phyloP scores from a whole-genome alignment of 2,797 vertebrate species.

The Presbytis comata region DNA sequence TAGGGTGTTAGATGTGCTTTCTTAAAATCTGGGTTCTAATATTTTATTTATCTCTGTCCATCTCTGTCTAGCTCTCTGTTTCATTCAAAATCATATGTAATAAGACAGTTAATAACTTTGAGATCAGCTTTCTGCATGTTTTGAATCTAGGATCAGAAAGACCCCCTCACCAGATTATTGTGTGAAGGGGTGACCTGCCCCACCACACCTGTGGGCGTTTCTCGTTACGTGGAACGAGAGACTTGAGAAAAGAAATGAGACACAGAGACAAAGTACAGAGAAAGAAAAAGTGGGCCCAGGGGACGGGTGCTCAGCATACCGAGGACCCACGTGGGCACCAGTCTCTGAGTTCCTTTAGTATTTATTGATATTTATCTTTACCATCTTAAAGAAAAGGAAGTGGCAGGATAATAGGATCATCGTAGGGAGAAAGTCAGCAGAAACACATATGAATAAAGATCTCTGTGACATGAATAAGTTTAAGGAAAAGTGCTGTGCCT shows the following conservation, averaged over 20 bases:
- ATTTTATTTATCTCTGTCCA: not conserved
- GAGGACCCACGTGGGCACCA: rapidly evolving
- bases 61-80: not conserved
- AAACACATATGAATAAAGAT: no score
- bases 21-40: not conserved
- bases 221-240: rapidly evolving
- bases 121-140: not conserved
- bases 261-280: no score
- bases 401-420: no score
- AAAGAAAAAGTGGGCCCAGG: no score
- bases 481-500: no score
- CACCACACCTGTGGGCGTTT: no score
- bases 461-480: no score
- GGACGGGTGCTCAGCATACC: rapidly evolving
- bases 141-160: not conserved
- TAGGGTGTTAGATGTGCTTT: not conserved
- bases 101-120: not conserved
- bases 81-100: not conserved
- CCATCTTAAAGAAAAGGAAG: no score
- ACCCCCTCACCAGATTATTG: not conserved
- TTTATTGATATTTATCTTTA: no score
- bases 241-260: no score
- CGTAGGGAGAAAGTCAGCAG: no score
- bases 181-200: not conserved
- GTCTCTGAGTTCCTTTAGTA: no score